These are phyloP conservation scores for Scomber japonicus DNA, from an alignment of 2,113 vertebrate species.

Conservation along the genomic window DNA sequence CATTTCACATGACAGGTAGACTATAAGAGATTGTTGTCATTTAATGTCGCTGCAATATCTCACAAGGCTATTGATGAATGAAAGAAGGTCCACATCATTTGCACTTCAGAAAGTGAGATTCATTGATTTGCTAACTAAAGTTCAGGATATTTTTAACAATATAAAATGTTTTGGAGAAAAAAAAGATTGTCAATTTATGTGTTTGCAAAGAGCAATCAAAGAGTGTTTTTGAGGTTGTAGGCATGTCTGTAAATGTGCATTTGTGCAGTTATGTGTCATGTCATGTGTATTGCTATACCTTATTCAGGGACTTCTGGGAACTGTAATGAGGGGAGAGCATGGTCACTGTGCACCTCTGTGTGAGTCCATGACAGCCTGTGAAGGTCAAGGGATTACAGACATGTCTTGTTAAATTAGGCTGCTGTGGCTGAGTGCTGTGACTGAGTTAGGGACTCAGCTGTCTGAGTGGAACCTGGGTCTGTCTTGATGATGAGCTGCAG, in stretches of 20 bases:
- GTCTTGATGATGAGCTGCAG: constrained; percentile 63
- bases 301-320: constrained; percentile 56
- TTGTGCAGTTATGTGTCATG: constrained; percentile 22
- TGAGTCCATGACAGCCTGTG: constrained; percentile 58
- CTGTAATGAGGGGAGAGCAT: constrained; percentile 62
- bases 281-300: constrained; percentile 54
- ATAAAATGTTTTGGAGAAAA: neutral
- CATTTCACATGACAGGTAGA: neutral
- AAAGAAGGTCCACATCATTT: too few relatives aligned
- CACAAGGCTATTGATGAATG: too few relatives aligned
- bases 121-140: constrained; percentile 7
- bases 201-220: neutral
- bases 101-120: neutral
- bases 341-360: constrained; percentile 67
- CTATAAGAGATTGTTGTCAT: too few relatives aligned
- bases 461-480: constrained; percentile 67
- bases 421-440: constrained; percentile 74
- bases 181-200: neutral
- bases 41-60: too few relatives aligned
- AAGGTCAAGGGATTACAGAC: constrained; percentile 77
- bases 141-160: neutral
- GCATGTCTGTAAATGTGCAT: constrained; percentile 41
- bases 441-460: constrained; percentile 77
- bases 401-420: constrained; percentile 81
- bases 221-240: neutral